Conservation (phyloP, 2,888 invertebrate genomes). For the Archips crataeganus region DNA sequence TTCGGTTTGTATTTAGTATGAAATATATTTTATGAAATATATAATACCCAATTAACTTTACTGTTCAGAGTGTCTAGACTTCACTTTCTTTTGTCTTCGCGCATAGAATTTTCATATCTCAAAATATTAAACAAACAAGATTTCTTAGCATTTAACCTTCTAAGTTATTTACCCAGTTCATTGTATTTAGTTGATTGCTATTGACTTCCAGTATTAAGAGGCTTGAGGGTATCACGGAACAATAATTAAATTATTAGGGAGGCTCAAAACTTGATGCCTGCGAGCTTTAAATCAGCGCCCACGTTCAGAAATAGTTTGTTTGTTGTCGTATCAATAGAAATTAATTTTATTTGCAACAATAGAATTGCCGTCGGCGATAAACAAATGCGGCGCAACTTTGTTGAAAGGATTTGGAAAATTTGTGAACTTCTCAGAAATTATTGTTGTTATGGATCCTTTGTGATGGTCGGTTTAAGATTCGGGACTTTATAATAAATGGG, state of each 20-base stretch:
- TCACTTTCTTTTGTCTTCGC: too few relatives aligned
- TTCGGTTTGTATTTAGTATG: too few relatives aligned
- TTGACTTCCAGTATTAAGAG: slow-evolving; percentile 35
- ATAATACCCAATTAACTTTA: too few relatives aligned
- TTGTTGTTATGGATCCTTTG: slow-evolving; percentile 32
- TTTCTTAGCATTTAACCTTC: slow-evolving; percentile 9
- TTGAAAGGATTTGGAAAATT: slow-evolving; percentile 54
- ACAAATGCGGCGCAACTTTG: slow-evolving; percentile 53
- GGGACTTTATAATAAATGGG: slow-evolving; percentile 32
- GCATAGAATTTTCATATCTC: background rate
- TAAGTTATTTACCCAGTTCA: slow-evolving; percentile 7
- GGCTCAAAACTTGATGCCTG: slow-evolving; percentile 31
- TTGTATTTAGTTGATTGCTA: slow-evolving; percentile 32
- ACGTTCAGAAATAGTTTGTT: slow-evolving; percentile 37
- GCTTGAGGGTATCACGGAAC: slow-evolving; percentile 31
- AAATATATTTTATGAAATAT: too few relatives aligned
- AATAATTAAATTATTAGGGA: slow-evolving; percentile 35
- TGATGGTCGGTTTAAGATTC: slow-evolving; percentile 13
- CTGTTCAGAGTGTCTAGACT: too few relatives aligned
- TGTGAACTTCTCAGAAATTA: slow-evolving; percentile 46
- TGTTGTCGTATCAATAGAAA: slow-evolving; percentile 43
- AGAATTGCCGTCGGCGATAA: slow-evolving; percentile 43
- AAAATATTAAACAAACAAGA: background rate
- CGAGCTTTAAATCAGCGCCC: slow-evolving; percentile 13
- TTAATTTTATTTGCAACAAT: slow-evolving; percentile 45